phyloP scores from a whole-genome alignment of 37 sponge, comb jelly and placozoan species.

The Halisarca cf. caerulea region DNA sequence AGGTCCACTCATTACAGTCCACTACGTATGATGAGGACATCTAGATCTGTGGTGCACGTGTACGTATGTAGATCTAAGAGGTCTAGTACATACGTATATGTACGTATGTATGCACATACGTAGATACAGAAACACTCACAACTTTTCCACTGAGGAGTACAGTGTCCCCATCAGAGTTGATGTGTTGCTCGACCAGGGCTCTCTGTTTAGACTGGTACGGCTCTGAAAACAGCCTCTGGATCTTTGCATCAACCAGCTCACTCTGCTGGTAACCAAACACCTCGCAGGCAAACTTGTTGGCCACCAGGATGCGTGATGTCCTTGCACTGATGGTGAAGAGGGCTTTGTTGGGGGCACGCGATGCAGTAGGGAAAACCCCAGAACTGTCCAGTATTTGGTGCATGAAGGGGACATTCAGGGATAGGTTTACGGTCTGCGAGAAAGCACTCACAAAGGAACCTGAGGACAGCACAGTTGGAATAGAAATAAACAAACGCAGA shows the following conservation, averaged over 20 bases:
- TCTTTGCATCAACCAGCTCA: constrained; percentile 74
- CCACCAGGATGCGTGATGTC: constrained; percentile 67
- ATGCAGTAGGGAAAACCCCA: constrained; percentile 71
- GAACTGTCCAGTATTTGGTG: constrained; percentile 31
- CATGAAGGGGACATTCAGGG: constrained; percentile 63
- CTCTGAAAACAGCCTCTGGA: constrained; percentile 74
- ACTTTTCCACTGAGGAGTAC: constrained; percentile 92
- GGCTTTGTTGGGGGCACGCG: constrained; percentile 90
- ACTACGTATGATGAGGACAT: too few relatives aligned
- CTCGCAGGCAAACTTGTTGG: constrained; percentile 82
- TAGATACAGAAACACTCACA: constrained; percentile 59
- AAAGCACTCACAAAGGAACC: constrained; percentile 77
- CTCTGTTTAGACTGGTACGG: constrained; percentile 62
- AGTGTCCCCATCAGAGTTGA: constrained; percentile 63
- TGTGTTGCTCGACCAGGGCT: constrained; percentile 79
- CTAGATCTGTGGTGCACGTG: too few relatives aligned
- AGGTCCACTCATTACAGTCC: too few relatives aligned
- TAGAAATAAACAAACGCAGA: too few relatives aligned
- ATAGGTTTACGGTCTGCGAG: constrained; percentile 53
- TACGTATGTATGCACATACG: neutral
- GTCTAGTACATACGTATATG: neutral
- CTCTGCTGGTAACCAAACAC: constrained; percentile 68
- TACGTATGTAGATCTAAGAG: neutral
- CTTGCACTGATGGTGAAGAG: constrained; percentile 80
- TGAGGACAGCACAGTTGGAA: too few relatives aligned